Evolutionary conservation across 2,113 vertebrate genomes (phyloP).

Genomic region (Notothenia rossii): DNA sequence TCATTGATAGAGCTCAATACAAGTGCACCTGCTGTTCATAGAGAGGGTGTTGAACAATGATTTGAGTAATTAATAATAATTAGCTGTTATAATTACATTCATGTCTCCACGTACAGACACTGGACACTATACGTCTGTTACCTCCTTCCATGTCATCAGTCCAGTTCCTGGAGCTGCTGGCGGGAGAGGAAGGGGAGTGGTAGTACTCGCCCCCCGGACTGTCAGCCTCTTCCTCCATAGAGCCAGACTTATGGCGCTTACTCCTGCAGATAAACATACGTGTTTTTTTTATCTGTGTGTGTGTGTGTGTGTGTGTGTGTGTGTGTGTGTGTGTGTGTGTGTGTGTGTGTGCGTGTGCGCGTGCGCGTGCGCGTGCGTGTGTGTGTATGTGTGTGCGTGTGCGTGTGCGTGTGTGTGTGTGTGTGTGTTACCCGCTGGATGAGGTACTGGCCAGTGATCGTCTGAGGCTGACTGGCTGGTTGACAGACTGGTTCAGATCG

Average conservation of each 20-base stretch:
- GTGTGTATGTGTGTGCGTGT: not conserved
- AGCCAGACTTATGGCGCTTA: slow-evolving; percentile 97
- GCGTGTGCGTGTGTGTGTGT: slow-evolving; percentile 1
- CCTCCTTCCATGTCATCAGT: slow-evolving; percentile 98
- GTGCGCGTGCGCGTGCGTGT: not conserved
- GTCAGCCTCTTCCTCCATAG: slow-evolving; percentile 96
- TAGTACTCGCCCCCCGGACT: slow-evolving; percentile 97
- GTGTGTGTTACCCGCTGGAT: slow-evolving; percentile 88
- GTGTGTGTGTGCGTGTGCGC: too few relatives aligned
- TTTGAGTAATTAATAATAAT: too few relatives aligned
- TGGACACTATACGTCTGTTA: slow-evolving; percentile 51
- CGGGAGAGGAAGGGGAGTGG: slow-evolving; percentile 94
- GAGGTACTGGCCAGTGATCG: slow-evolving; percentile 95
- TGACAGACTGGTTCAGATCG: slow-evolving; percentile 92
- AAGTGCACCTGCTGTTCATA: too few relatives aligned
- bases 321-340: too few relatives aligned
- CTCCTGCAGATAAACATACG: slow-evolving; percentile 81
- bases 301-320: too few relatives aligned
- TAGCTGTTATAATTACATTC: not conserved
- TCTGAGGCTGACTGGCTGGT: slow-evolving; percentile 89
- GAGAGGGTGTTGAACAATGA: too few relatives aligned
- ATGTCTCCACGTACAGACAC: not conserved
- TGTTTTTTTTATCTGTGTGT: too few relatives aligned
- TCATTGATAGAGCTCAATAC: too few relatives aligned
- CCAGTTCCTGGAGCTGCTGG: slow-evolving; percentile 98